phyloP scores from a whole-genome alignment of 2,797 vertebrate genomes.

The Anas capensis region DNA sequence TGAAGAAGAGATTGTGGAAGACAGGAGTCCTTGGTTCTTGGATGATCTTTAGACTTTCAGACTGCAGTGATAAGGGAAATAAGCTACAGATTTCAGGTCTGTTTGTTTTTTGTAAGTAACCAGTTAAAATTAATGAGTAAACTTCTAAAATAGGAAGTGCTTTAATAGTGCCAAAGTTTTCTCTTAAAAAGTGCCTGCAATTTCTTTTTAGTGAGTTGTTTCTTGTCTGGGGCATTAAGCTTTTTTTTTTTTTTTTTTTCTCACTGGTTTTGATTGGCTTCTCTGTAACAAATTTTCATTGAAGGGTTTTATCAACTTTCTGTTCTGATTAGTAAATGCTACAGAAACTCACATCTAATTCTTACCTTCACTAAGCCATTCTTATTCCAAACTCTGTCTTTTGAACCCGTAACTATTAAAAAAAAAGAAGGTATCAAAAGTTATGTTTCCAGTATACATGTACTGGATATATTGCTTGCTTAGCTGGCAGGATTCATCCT shows the following conservation, averaged over 20 bases:
- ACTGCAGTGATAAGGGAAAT: conserved; percentile 2
- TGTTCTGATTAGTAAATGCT: not conserved
- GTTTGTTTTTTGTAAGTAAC: conserved; percentile 18
- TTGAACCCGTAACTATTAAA: not conserved
- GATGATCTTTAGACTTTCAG: conserved; percentile 5
- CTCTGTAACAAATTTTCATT: not conserved
- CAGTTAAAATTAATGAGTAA: conserved; percentile 51
- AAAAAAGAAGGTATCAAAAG: not conserved
- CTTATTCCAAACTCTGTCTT: not conserved
- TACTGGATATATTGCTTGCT: not conserved
- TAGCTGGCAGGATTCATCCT: not conserved
- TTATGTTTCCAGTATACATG: not conserved
- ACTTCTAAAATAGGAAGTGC: not conserved
- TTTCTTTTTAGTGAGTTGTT: not conserved
- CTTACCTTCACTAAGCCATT: not conserved
- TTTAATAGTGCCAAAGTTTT: not conserved
- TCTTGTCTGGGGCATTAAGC: not conserved
- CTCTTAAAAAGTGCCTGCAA: not conserved
- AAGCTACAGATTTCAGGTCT: not conserved
- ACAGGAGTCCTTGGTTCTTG: not conserved
- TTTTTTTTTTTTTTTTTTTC: not conserved
- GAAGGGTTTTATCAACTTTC: not conserved
- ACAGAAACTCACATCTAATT: not conserved
- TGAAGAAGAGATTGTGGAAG: not conserved
- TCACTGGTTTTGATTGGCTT: not conserved